Base-by-base conservation (phyloP, 1,140 invertebrate genomes). In the Cecropterus lyciades region DNA sequence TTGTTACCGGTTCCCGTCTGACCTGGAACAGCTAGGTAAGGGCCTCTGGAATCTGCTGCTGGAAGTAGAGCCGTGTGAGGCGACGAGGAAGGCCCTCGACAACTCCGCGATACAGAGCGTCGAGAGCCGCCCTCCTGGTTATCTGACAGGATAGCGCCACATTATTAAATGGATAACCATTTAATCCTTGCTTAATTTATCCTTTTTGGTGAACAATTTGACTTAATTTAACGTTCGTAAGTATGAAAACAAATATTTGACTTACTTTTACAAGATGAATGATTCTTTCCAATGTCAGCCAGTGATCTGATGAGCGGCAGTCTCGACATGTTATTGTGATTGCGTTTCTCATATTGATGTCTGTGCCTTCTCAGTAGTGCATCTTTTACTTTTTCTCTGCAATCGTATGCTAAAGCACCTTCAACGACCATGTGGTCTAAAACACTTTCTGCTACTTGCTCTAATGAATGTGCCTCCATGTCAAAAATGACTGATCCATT, bases 191-290 rank as follows among this genome's bases (percentile, higher is more conserved):
- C 67, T 63, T n/a, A n/a, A n/a, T n/a, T n/a, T n/a, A n/a, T n/a
- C n/a, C n/a, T n/a, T n/a, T n/a, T n/a, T n/a, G n/a, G n/a, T n/a
- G n/a, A n/a, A n/a, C n/a, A n/a, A n/a, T n/a, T n/a, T n/a, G n/a
- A n/a, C n/a, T n/a, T n/a, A n/a, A n/a, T n/a, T n/a, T n/a, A n/a
- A n/a, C n/a, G n/a, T n/a, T n/a, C n/a, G n/a, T n/a, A n/a, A n/a
- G n/a, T n/a, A n/a, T n/a, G n/a, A n/a, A n/a, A n/a, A n/a, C n/a
- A n/a, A 51, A 17, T 20, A 10, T 27, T 48, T 51, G n/a, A 73
- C 97, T 97, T 94, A 98, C 98, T 98, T 95, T 98, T 98, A 48
- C 96, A 97, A 14, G 98, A 97, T 14, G 98, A 99, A 91, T 98
- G 97, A 91, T 98, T 99, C 73, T 96, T 95, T 72, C 98, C 98